phyloP scores from a whole-genome alignment of 1,140 invertebrate genomes.

The Scaptomyza graminum region DNA sequence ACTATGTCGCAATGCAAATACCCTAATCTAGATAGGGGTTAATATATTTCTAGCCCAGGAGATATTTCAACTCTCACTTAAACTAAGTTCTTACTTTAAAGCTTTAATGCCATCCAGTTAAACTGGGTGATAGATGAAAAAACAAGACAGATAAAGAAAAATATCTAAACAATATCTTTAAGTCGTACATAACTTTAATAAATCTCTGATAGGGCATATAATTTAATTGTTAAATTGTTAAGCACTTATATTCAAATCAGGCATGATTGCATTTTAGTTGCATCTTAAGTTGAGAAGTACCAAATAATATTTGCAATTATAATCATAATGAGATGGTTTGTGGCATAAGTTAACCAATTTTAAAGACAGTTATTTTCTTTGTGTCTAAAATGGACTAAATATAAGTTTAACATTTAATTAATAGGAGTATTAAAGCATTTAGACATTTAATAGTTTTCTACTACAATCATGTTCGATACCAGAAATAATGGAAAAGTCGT shows the following conservation, averaged over 20 bases:
- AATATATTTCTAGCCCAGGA: too few species aligned
- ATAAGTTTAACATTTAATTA: too few species aligned
- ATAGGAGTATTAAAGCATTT: not conserved
- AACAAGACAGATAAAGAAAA: too few species aligned
- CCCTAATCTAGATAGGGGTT: too few species aligned
- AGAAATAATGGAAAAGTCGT: too few species aligned
- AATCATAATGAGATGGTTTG: not conserved
- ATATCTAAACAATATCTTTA: too few species aligned
- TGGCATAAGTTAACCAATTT: not conserved
- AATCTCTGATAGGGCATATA: not conserved
- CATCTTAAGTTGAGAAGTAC: not conserved
- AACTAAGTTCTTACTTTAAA: too few species aligned
- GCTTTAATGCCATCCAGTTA: too few species aligned
- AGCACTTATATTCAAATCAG: not conserved
- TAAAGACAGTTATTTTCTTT: not conserved
- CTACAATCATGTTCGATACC: too few species aligned
- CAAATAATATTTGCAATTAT: constrained; percentile 1
- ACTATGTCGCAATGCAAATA: too few species aligned
- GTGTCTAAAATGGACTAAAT: not conserved
- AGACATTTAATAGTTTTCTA: not conserved
- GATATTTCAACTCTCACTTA: too few species aligned
- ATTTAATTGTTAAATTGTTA: not conserved
- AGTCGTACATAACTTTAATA: not conserved
- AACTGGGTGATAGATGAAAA: too few species aligned
- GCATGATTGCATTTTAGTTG: not conserved